Percentiles rank a stretch among this genome's conserved stretches.
phyloP scores from a whole-genome alignment of 2,888 invertebrate genomes.

The Sarcophaga caerulescens region DNA sequence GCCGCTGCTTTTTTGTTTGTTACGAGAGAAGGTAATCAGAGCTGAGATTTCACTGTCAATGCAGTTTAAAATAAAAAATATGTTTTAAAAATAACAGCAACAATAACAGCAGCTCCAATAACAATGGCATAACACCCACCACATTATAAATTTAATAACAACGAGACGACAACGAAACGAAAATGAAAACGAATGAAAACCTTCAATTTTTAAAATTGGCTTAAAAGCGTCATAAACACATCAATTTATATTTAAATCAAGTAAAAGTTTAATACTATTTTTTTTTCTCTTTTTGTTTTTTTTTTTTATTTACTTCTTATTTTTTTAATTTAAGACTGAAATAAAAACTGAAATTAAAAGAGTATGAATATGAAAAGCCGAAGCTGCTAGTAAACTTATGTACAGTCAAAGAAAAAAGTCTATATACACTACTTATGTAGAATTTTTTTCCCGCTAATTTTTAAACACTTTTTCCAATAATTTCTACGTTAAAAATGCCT shows the following conservation, averaged over 20 bases:
- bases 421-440: too few species aligned
- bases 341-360: too few species aligned
- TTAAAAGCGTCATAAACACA: constrained; percentile 41
- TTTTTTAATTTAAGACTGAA: not conserved
- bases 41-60: constrained; percentile 61
- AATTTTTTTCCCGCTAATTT: too few species aligned
- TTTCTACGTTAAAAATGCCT: too few species aligned
- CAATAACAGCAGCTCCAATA: constrained; percentile 35
- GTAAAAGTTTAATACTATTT: not conserved
- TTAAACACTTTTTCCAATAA: too few species aligned
- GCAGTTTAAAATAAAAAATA: constrained; percentile 32
- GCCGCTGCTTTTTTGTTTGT: not conserved
- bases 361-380: too few species aligned
- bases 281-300: not conserved
- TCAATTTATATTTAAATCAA: constrained; percentile 36
- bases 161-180: not conserved
- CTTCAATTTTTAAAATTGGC: constrained; percentile 36
- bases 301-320: not conserved
- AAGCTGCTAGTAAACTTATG: too few species aligned
- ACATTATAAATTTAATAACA: constrained; percentile 9
- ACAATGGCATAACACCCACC: constrained; percentile 39
- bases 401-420: too few species aligned
- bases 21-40: constrained; percentile 52
- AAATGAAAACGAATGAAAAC: constrained; percentile 13
- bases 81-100: constrained; percentile 35